Base-by-base conservation (phyloP, 2,797 vertebrate genomes). In the Myripristis jacobus region DNA sequence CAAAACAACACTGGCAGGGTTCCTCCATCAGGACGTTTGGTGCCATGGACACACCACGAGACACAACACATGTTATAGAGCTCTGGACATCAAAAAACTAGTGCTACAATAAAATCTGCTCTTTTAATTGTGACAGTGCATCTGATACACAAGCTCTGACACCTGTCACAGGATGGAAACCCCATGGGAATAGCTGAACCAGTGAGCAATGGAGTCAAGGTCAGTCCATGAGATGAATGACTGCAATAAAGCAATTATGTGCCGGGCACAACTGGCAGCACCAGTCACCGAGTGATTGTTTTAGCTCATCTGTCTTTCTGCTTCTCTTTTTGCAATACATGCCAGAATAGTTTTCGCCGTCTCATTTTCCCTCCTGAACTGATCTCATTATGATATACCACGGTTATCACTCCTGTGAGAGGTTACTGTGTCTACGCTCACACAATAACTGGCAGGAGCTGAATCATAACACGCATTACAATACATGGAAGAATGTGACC, bases 211-310 rank as follows among this genome's bases (percentile, higher is more conserved):
- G 3, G 73, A 80, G 84, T 92, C 92, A 93, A 93, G 92, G 91
- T 84, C 90, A 85, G 74, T 67, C 41, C 61, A 79, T 55, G 22
- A 61, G 75, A 72, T 83, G 64, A 88, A 91, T 77, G 70, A 80
- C 80, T 15, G 77, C 83, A 92, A 89, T 92, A 90, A 90, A 92
- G 70, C 79, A 60, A 85, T 89, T 83, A 90, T 59, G 70, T 50
- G 41, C 60, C 84, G 85, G 84, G 90, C 85, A 88, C 75, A 73
- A 85, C 62, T 88, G 89, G 82, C 85, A 91, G 88, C 81, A 71
- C 86, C 85, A 90, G 88, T 87, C 83, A 84, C 88, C 48, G 15
- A 79, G 68, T 83, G 66, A 86, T 89, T 88, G 74, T 70, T 76
- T 80, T 79, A 83, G 60, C 75, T 70, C 64, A 48, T 77, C 52